Conservation (phyloP, 2,797 vertebrate species). For the Takifugu rubripes region DNA sequence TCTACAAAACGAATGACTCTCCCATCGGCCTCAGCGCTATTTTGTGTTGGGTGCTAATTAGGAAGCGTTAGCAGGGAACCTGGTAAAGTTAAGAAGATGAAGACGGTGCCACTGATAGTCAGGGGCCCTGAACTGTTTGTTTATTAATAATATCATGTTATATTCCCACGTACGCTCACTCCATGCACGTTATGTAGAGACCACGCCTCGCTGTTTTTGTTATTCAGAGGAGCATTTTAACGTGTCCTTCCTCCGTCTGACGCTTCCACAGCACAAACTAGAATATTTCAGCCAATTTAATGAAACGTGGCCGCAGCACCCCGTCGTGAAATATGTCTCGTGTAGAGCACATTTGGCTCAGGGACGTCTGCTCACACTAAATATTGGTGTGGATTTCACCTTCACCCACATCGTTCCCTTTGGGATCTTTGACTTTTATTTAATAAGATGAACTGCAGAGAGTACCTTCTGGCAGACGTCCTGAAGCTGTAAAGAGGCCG, state of each 20-base stretch:
- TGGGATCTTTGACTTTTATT: conserved; percentile 37
- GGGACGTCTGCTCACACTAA: conserved; percentile 25
- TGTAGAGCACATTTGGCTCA: conserved; percentile 11
- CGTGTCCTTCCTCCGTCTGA: not conserved
- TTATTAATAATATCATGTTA: too few relatives aligned
- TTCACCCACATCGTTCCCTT: conserved; percentile 20
- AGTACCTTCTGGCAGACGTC: conserved; percentile 43
- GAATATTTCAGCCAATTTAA: conserved; percentile 11
- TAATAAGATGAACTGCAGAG: conserved; percentile 45
- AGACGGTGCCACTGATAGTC: too few relatives aligned
- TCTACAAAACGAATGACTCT: not conserved
- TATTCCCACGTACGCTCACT: too few relatives aligned
- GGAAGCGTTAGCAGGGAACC: not conserved
- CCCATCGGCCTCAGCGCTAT: not conserved
- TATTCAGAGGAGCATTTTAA: not conserved
- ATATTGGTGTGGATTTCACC: conserved; percentile 18
- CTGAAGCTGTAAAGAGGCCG: conserved; percentile 41
- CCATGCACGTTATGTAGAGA: too few relatives aligned
- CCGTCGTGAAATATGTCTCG: conserved; percentile 14
- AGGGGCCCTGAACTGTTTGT: too few relatives aligned
- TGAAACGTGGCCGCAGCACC: conserved; percentile 9
- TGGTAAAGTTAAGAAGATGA: not conserved
- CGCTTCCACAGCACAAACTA: not conserved
- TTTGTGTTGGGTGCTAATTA: not conserved
- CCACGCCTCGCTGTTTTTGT: too few relatives aligned